Evolutionary conservation across 2,888 invertebrate genomes (phyloP), one percentile per base, ranked within the genome.

Genomic region (Autographa pulchrina): DNA sequence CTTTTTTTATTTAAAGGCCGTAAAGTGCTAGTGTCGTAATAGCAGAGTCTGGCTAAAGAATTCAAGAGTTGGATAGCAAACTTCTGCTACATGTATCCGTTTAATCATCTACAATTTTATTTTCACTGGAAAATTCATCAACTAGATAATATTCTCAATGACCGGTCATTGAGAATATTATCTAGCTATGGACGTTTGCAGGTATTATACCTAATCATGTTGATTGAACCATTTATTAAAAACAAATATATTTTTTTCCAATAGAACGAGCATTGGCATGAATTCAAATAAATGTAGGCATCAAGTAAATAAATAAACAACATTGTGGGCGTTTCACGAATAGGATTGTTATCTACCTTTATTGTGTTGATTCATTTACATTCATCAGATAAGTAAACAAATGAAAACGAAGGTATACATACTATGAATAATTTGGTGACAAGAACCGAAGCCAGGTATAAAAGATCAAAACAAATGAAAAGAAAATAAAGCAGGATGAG

Each of bases 391-490:
- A 32, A 59, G 59, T 32, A 62, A 68, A 58, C 52, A 54, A 54
- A 65, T 11, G 31, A 62, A 38, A 58, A 70, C 18, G 43, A 32
- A 14, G 16, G 54, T n/a, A 56, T 14, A 16, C 8, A n/a, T 18
- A 68, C 38, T 48, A 65, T 35, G 62, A 62, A 68, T 54, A 54
- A 68, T 38, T 59, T 20, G 31, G 35, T 35, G 61, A 18, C n/a
- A 58, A 56, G n/a, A 65, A 32, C 62, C 60, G 35, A 32, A 35
- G 0, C 59, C 38, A n/a, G 16, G 31, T 16, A 13, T 60, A 64
- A 59, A 65, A 58, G 65, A 60, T 68, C 13, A 60, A 69, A 72
- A 69, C 56, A 68, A 70, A 65, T 70, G 9, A 60, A 75, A 69
- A 18, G 32, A 48, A 72, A 74, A 78, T 54, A 64, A 60, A 61